Conservation (phyloP, 2,888 invertebrate species). For the Papilio gigon region DNA sequence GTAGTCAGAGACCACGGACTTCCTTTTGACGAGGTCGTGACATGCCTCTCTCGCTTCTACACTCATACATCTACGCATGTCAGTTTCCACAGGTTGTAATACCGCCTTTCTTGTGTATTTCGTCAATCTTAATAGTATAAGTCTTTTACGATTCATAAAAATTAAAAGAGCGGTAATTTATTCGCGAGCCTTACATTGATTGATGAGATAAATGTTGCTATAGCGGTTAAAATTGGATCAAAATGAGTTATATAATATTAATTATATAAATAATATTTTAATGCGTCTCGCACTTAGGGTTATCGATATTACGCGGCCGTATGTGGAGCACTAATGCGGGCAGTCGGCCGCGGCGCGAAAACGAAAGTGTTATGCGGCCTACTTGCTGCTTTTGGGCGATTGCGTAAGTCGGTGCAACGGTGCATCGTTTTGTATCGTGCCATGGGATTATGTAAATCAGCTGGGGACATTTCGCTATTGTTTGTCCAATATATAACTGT, state of each 20-base stretch:
- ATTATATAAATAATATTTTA: conserved; percentile 32
- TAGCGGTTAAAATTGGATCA: background rate
- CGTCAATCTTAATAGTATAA: too few species aligned
- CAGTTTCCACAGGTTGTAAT: too few species aligned
- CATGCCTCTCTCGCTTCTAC: too few species aligned
- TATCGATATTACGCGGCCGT: conserved; percentile 32
- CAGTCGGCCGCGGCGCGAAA: conserved; percentile 58
- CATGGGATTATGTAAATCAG: conserved; percentile 31
- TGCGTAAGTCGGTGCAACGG: conserved; percentile 58
- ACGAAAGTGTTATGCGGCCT: conserved; percentile 72
- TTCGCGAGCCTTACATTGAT: background rate
- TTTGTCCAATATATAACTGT: background rate
- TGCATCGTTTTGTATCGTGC: conserved; percentile 49
- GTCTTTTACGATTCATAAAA: too few species aligned
- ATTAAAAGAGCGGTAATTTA: background rate
- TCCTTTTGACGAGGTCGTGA: too few species aligned
- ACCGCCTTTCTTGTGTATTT: too few species aligned
- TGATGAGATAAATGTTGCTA: background rate
- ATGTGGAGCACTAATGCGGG: conserved; percentile 52
- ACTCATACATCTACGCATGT: too few species aligned
- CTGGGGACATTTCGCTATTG: conserved; percentile 20
- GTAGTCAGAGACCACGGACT: too few species aligned
- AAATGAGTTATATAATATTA: conserved; percentile 28
- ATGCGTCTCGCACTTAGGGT: conserved; percentile 35
- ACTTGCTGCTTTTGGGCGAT: conserved; percentile 63